Base-by-base conservation (phyloP, 2,113 vertebrate species). In the Girardinichthys multiradiatus region DNA sequence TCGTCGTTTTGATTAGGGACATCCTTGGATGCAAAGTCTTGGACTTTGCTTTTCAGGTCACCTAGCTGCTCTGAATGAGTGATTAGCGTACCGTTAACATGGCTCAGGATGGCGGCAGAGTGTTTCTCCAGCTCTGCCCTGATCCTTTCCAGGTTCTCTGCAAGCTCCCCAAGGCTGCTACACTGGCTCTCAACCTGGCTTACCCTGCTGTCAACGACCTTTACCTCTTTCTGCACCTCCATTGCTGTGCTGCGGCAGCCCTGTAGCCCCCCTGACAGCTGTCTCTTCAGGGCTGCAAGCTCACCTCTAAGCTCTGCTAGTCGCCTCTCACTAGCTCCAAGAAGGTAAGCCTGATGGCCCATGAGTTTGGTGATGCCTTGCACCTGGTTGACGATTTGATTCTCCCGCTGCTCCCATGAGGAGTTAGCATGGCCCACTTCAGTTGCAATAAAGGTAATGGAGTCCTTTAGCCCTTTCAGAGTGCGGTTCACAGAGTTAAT, bases 401-500 rank as follows among this genome's bases (percentile, higher is more conserved):
- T 91, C 79, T 98, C 96, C 0, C 95, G 94, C 65, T 97, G 95
- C 2, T 96, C 96, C 92, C 96, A 95, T 0, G 95, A 96, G 1
- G 94, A 89, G 75, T 98, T 99, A 65, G 94, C 92, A 0, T 96
- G 95, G 0, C 92, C 89, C 73, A 99, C 81, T 0, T 97, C 95
- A 54, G 95, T 94, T 0, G 96, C 93, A 65, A 97, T 97, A 71
- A 94, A 94, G 63, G 90, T 95, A 42, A 99, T 94, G 0, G 98
- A 98, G 90, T 99, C 96, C 21, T 95, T 96, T n/a, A 99, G 95
- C 27, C 97, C 97, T 0, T 97, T 97, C 68, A 99, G 91, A 0
- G 97, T 98, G 77, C 95, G 97, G 93, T 97, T 99, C 26, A 99
- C 93, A 0, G 96, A 96, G 91, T 97, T 97, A 71, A 99, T 92